Evolutionary conservation across 2,888 invertebrate genomes (phyloP).

Genomic region (Drosophila emarginata): DNA sequence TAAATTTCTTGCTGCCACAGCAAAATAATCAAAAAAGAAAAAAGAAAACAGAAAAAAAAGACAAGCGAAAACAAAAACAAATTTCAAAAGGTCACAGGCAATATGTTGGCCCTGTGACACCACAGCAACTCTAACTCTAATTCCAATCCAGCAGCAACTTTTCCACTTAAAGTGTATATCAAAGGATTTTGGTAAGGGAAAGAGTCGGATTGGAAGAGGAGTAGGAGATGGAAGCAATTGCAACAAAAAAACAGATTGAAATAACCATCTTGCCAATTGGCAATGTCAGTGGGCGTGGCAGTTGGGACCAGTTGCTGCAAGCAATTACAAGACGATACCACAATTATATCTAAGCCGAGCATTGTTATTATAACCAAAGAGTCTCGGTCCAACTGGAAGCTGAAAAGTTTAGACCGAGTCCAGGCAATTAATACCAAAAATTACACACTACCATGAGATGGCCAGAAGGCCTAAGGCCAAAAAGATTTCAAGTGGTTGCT

Average conservation of each 20-base stretch:
- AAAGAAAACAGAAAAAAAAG: slow-evolving; percentile 7
- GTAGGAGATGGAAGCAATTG: not conserved
- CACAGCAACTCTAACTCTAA: not conserved
- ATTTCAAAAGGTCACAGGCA: slow-evolving; percentile 60
- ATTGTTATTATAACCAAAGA: slow-evolving; percentile 39
- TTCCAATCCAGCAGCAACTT: not conserved
- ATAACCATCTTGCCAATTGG: slow-evolving; percentile 50
- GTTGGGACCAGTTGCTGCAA: slow-evolving; percentile 55
- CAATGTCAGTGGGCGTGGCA: slow-evolving; percentile 50
- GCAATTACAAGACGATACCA: slow-evolving; percentile 73
- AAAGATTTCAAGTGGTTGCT: slow-evolving; percentile 45
- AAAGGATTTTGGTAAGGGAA: not conserved
- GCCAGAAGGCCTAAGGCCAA: slow-evolving; percentile 35
- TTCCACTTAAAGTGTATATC: slow-evolving; percentile 1
- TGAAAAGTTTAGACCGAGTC: slow-evolving; percentile 61
- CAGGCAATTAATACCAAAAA: slow-evolving; percentile 72
- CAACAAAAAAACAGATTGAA: slow-evolving; percentile 37
- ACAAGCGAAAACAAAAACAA: slow-evolving; percentile 6
- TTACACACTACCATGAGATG: slow-evolving; percentile 65
- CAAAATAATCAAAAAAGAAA: slow-evolving; percentile 21
- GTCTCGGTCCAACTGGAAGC: slow-evolving; percentile 60
- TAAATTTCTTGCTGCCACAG: slow-evolving; percentile 59
- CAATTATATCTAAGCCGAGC: slow-evolving; percentile 67
- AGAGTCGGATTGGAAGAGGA: not conserved
- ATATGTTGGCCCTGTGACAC: slow-evolving; percentile 42